phyloP scores from a whole-genome alignment of 2,113 vertebrate species.

The Hirundichthys speculiger region DNA sequence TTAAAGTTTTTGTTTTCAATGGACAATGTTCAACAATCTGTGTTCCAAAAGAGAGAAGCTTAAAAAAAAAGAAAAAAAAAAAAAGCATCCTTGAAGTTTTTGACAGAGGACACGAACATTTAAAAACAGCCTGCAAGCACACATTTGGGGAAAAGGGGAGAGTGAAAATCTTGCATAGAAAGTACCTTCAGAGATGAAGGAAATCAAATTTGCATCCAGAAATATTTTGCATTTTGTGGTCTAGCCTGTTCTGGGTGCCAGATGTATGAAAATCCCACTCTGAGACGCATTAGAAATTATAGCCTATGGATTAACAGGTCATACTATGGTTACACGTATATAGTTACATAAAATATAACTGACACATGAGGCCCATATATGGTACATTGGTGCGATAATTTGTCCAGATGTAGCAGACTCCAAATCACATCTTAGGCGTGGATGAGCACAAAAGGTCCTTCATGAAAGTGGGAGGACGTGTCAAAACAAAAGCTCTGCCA shows the following conservation, averaged over 20 bases:
- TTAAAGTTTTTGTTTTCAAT: slow-evolving; percentile 9
- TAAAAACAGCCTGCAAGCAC: slow-evolving; percentile 16
- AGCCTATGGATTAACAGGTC: slow-evolving; percentile 51
- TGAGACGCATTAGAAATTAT: slow-evolving; percentile 48
- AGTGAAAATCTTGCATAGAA: background rate
- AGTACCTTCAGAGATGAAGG: slow-evolving; percentile 13
- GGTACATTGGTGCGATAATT: slow-evolving; percentile 53
- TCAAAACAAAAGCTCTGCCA: slow-evolving; percentile 64
- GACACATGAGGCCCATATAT: slow-evolving; percentile 63
- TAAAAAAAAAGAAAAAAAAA: too few relatives aligned
- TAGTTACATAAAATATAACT: slow-evolving; percentile 63
- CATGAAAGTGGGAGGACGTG: slow-evolving; percentile 54
- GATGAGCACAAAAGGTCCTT: slow-evolving; percentile 63
- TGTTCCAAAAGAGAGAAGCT: background rate
- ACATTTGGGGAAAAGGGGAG: background rate
- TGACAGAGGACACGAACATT: slow-evolving; percentile 4
- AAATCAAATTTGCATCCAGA: slow-evolving; percentile 40
- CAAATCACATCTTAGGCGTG: slow-evolving; percentile 58
- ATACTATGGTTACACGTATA: slow-evolving; percentile 43
- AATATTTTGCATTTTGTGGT: slow-evolving; percentile 21
- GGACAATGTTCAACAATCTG: slow-evolving; percentile 1
- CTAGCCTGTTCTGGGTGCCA: slow-evolving; percentile 8
- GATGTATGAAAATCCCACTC: slow-evolving; percentile 34
- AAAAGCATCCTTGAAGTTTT: slow-evolving; percentile 23
- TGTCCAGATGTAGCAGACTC: slow-evolving; percentile 65